Conservation (phyloP, 2,113 vertebrate genomes). For the Cinclus mexicanus region DNA sequence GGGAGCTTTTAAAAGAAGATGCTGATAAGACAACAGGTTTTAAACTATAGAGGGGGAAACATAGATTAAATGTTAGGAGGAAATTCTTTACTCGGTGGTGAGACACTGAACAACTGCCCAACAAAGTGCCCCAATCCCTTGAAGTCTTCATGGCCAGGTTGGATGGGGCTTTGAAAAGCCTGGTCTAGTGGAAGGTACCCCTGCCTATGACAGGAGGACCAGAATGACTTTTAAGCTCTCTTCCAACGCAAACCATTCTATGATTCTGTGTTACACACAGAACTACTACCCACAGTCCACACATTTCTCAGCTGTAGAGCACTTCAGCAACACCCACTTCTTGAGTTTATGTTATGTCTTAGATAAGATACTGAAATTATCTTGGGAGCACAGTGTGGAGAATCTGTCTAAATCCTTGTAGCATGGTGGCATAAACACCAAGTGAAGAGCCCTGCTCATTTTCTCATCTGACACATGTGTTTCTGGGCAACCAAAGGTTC, state of each 20-base stretch:
- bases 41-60: background rate
- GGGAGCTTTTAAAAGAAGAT: background rate
- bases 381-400: background rate
- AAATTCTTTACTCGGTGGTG: background rate
- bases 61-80: background rate
- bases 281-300: background rate
- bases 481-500: background rate
- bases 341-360: background rate
- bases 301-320: background rate
- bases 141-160: background rate
- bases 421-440: background rate
- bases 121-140: background rate
- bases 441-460: background rate
- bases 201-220: background rate
- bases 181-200: background rate
- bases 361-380: background rate
- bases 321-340: background rate
- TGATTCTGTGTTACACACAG: background rate
- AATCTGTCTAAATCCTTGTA: background rate
- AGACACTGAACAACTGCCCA: background rate
- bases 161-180: background rate
- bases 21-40: background rate
- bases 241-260: background rate
- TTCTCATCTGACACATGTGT: background rate
- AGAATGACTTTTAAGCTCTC: background rate